Conservation (phyloP, 2,797 vertebrate genomes). For the Eurystomus glaucurus region DNA sequence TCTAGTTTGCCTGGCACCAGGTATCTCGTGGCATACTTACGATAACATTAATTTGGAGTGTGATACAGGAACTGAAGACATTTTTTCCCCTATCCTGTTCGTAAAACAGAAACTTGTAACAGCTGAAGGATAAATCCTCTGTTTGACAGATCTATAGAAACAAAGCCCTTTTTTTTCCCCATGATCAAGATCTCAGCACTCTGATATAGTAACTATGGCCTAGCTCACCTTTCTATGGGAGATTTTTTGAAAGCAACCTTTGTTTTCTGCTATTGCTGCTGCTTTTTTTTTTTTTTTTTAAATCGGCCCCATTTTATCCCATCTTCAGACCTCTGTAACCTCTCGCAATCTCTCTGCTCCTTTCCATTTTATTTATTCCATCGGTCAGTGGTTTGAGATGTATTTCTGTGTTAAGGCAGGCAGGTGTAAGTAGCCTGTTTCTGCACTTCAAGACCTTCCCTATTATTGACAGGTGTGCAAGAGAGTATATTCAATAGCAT, state of each 20-base stretch:
- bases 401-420: not conserved
- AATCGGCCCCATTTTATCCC: not conserved
- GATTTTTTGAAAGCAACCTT: not conserved
- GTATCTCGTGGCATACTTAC: not conserved
- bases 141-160: not conserved
- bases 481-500: not conserved
- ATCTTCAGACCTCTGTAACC: not conserved
- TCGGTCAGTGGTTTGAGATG: not conserved
- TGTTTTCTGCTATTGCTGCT: not conserved
- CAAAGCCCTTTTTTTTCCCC: not conserved
- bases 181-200: not conserved
- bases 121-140: not conserved
- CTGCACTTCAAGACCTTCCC: not conserved
- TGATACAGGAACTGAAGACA: not conserved
- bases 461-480: not conserved
- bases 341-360: not conserved
- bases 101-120: not conserved
- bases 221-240: not conserved
- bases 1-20: fast-evolving
- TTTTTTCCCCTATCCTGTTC: not conserved
- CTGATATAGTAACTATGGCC: not conserved
- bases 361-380: not conserved
- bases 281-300: not conserved
- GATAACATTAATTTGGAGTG: not conserved
- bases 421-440: not conserved